A percentile compares a stretch with the other conserved stretches of the same genome.
Evolutionary conservation across 2,888 invertebrate genomes (phyloP).

Genomic region (Catocala fraxini): DNA sequence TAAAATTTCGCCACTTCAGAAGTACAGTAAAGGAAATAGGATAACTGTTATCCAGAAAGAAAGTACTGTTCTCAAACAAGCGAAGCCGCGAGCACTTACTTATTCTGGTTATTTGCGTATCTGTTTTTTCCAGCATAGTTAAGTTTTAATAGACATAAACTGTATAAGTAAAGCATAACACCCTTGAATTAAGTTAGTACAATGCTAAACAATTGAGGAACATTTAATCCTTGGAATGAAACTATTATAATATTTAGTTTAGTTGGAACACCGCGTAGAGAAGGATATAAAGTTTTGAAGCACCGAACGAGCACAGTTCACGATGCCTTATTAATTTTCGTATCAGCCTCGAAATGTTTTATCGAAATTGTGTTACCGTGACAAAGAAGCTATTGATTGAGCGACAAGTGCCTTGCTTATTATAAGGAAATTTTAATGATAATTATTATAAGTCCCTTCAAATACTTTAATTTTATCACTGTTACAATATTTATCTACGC

Average conservation of each 20-base stretch:
- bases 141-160: not conserved
- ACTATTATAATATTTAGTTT: constrained; percentile 17
- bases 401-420: not conserved
- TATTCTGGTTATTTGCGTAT: too few species aligned
- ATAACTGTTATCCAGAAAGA: too few species aligned
- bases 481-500: too few species aligned
- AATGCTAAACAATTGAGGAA: constrained; percentile 7
- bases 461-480: too few species aligned
- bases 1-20: too few species aligned
- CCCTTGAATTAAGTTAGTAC: not conserved
- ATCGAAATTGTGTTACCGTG: constrained; percentile 2
- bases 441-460: too few species aligned
- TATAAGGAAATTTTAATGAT: too few species aligned
- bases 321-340: constrained; percentile 6
- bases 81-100: too few species aligned
- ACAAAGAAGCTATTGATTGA: constrained; percentile 3
- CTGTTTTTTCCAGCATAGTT: not conserved
- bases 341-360: not conserved
- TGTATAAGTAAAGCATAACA: not conserved
- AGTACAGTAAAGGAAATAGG: too few species aligned
- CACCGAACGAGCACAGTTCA: constrained; percentile 2
- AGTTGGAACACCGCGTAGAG: constrained; percentile 4
- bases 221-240: constrained; percentile 9
- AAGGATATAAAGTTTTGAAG: constrained; percentile 9
- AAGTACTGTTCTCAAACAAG: too few species aligned